These are phyloP conservation scores for Picus viridis DNA, from an alignment of 2,797 vertebrate species.

Conservation along the genomic window DNA sequence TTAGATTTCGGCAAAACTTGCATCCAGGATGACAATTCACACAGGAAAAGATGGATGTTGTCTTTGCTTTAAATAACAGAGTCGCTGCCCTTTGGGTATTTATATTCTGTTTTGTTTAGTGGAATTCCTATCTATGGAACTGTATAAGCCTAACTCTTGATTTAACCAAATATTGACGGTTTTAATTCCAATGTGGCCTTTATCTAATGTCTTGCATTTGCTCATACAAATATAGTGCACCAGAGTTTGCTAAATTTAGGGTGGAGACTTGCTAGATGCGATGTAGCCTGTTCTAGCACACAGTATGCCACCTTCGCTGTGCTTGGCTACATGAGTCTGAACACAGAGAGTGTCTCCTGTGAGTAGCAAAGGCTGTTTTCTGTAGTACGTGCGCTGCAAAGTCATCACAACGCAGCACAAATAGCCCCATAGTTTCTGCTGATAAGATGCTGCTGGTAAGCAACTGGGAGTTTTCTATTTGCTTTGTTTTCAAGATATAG, in stretches of 20 bases:
- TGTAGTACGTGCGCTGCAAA: background rate
- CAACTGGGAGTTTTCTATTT: background rate
- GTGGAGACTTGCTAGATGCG: background rate
- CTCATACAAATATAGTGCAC: rapidly evolving
- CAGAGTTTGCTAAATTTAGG: background rate
- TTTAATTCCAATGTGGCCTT: background rate
- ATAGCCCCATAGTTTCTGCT: background rate
- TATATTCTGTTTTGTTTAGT: background rate
- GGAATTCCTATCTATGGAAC: background rate
- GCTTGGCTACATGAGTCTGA: background rate
- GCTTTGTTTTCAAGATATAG: background rate
- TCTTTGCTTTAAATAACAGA: background rate
- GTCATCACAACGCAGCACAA: background rate
- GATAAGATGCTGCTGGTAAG: background rate
- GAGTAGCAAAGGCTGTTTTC: background rate
- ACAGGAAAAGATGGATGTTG: background rate
- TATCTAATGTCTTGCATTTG: background rate
- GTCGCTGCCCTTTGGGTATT: background rate
- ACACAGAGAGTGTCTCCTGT: background rate
- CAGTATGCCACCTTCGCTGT: rapidly evolving
- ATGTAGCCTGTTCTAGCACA: background rate
- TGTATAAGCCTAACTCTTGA: background rate
- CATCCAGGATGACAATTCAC: background rate
- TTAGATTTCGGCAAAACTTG: background rate
- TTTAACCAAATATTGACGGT: background rate